Evolutionary conservation across 2,888 invertebrate genomes (phyloP).

Genomic region (Unio delphinus): DNA sequence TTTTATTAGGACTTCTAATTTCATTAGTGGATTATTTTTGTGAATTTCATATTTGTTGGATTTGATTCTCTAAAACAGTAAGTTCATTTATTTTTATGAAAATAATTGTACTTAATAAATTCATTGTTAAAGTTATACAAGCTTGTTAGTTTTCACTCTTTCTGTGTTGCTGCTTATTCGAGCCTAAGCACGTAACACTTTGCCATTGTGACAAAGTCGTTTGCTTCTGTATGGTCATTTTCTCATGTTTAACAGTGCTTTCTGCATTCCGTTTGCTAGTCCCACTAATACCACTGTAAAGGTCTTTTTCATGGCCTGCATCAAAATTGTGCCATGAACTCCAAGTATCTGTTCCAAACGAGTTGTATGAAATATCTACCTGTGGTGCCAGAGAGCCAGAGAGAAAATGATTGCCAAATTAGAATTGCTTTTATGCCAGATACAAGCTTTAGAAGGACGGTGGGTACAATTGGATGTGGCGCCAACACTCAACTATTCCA

Average conservation of each 20-base stretch:
- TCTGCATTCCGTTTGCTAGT: slow-evolving; percentile 6
- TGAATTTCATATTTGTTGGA: too few relatives aligned
- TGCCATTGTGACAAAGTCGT: slow-evolving; percentile 8
- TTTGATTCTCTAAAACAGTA: too few relatives aligned
- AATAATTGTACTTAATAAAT: too few relatives aligned
- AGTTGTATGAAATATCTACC: slow-evolving; percentile 5
- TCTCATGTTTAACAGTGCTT: slow-evolving; percentile 9
- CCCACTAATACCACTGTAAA: slow-evolving; percentile 6
- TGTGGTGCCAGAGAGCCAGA: slow-evolving; percentile 21
- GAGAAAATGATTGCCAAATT: slow-evolving; percentile 16
- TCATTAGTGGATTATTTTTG: too few relatives aligned
- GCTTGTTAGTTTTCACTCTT: too few relatives aligned
- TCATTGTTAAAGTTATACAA: too few relatives aligned
- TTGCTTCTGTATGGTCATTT: slow-evolving; percentile 10
- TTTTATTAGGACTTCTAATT: too few relatives aligned
- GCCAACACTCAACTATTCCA: too few relatives aligned
- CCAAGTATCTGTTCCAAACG: slow-evolving; percentile 2
- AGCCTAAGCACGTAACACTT: too few relatives aligned
- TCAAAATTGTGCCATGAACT: slow-evolving; percentile 19
- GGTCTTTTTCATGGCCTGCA: slow-evolving; percentile 19
- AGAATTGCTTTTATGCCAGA: neutral
- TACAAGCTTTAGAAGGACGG: slow-evolving; percentile 12
- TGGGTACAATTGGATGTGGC: slow-evolving; percentile 9
- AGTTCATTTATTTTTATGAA: too few relatives aligned
- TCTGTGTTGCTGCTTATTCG: too few relatives aligned